These are phyloP conservation scores for Tenthredo amoena DNA, from an alignment of 2,888 invertebrate genomes.

Conservation along the genomic window DNA sequence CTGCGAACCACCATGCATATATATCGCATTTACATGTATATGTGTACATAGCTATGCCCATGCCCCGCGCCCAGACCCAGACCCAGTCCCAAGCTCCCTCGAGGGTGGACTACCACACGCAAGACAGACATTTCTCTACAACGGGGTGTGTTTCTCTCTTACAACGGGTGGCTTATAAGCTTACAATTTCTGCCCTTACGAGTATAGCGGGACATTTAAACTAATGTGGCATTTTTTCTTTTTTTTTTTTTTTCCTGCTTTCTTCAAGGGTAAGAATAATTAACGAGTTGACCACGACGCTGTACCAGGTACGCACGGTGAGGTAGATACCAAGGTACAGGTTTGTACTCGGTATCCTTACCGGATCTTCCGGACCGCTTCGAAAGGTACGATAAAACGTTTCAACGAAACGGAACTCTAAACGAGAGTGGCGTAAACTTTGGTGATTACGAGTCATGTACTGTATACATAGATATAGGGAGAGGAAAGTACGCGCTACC, in stretches of 20 bases:
- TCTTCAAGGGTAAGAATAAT: not conserved
- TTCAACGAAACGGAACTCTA: conserved; percentile 17
- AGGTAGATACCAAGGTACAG: no score
- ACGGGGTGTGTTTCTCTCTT: conserved; percentile 72
- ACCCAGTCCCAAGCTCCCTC: conserved; percentile 48
- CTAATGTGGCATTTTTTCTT: not conserved
- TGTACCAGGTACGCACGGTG: not conserved
- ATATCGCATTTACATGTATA: conserved; percentile 4
- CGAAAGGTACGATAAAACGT: conserved; percentile 25
- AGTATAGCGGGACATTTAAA: not conserved
- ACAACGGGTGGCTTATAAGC: conserved; percentile 71
- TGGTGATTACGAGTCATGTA: conserved; percentile 21
- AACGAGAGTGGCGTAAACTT: conserved; percentile 33
- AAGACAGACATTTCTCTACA: conserved; percentile 76
- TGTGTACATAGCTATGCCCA: conserved; percentile 40
- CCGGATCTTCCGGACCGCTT: not conserved
- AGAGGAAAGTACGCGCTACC: not conserved
- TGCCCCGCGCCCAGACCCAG: conserved; percentile 43
- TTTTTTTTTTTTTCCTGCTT: not conserved
- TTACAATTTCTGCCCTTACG: not conserved
- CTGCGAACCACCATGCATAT: conserved; percentile 45
- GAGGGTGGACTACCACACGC: conserved; percentile 60
- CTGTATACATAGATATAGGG: not conserved
- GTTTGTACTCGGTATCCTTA: not conserved
- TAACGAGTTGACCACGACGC: not conserved